Evolutionary conservation across 2,888 invertebrate genomes (phyloP), one percentile per base, ranked within the genome.

Genomic region (Drosophila testacea): DNA sequence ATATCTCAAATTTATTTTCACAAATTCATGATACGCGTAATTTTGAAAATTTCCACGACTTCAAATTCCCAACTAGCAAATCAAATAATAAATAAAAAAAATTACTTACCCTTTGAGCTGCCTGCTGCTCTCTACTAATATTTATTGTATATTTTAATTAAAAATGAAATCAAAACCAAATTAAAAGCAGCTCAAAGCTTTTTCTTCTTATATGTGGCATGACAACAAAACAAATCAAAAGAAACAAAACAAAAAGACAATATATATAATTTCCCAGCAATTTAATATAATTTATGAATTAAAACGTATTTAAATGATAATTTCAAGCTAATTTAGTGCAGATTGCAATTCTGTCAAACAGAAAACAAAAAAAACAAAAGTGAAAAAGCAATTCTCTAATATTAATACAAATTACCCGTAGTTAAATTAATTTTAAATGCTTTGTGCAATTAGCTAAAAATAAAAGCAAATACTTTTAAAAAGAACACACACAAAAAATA

Each of bases 261-360:
- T n/a, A 65, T 66, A 69, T 65, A 69, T 50, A 68, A 63, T 62
- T 56, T 56, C 46, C 67, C 38, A 52, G 52, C 67, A 63, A 74
- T 52, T 60, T 69, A 67, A 61, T 66, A 46, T 67, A 65, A 73
- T 70, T 70, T 70, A 70, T 71, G 59, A 64, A 56, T 62, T 61
- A 57, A 60, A 44, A 50, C 28, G 6, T 68, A 70, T 51, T 73
- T 65, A 65, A 73, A 64, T 39, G 1, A 65, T 69, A 65, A 74
- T 65, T 73, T 47, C 46, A 39, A 52, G 55, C 30, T 68, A 71
- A 68, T 77, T 74, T 67, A 73, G 38, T 72, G 56, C 51, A 60
- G 46, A n/a, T 63, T 68, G 59, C 65, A 66, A 77, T 83, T 89
- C 89, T 89, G 88, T 89, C 76, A 79, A 87, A 89, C 88, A 89